Base-by-base conservation (phyloP, 2,888 invertebrate species). In the Cataglyphis cursor region DNA sequence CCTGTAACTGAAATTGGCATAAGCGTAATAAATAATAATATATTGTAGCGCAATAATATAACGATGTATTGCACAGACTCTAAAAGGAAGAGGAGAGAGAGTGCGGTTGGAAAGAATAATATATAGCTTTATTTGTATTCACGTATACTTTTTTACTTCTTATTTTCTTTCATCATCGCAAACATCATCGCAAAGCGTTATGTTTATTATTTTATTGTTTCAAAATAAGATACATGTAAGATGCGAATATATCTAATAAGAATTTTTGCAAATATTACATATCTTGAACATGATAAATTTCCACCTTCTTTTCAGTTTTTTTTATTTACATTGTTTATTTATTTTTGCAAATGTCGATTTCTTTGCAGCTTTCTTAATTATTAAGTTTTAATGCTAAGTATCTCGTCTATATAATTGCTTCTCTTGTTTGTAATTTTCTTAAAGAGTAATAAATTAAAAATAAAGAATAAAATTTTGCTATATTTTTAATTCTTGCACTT, bases 141-240 rank as follows among this genome's bases (percentile, higher is more conserved):
- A 1, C 15, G 18, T 61, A 31, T 2, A 31, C 15, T 59, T 59
- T 61, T 61, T 8, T 6, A 54, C 10, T 3, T 9, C 0, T 54
- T 8, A 54, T 35, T 9, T n/a, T 31, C n/a, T 62, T 18, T 31
- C 9, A 31, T 10, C 18, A 18, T 10, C 10, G 8, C 0, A 31
- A 31, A 31, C 31, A 6, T n/a, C n/a, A n/a, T n/a, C n/a, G n/a
- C n/a, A n/a, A 62, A 35, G 3, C 3, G 18, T 4, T 61, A n/a
- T 1, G 18, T 62, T 62, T 62, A 62, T 62, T 35, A 35, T n/a
- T n/a, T 51, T 51, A 51, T 51, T n/a, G n/a, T n/a, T 51, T 51
- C 9, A 18, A 31, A 35, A 10, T 18, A 28, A 31, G 9, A 18
- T 10, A n/a, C 3, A 31, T 61, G n/a, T 62, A 8, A 31, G 18